A percentile compares a stretch with the other conserved stretches of the same genome.
phyloP scores from a whole-genome alignment of 2,797 vertebrate genomes.

The Sebastes kiyomatsui region DNA sequence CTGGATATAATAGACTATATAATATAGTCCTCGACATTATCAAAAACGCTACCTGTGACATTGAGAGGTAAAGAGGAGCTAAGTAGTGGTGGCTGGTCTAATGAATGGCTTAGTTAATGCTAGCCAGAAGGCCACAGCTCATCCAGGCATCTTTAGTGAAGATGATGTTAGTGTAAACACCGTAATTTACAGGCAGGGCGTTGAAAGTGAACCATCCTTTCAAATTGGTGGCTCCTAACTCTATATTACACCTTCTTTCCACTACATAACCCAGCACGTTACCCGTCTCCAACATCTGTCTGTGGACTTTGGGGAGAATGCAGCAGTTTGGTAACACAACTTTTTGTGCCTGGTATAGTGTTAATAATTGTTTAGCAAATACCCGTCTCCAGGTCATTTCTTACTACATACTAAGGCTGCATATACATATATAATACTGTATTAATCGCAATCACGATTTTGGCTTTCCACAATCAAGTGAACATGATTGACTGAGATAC shows the following conservation, averaged over 20 bases:
- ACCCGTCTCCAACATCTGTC: constrained; percentile 5
- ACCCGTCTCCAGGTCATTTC: no score
- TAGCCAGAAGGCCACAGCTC: constrained; percentile 7
- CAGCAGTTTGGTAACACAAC: not conserved
- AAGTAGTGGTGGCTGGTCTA: constrained; percentile 10
- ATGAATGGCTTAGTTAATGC: constrained; percentile 31
- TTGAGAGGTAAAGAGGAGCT: constrained; percentile 22
- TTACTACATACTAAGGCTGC: no score
- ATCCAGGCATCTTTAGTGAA: constrained; percentile 23
- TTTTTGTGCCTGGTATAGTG: not conserved
- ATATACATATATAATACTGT: not conserved
- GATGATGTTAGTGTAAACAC: constrained; percentile 1
- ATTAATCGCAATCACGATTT: not conserved
- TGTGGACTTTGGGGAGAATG: not conserved
- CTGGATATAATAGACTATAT: not conserved
- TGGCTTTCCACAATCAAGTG: not conserved
- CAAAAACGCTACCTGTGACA: constrained; percentile 14
- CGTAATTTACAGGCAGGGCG: constrained; percentile 46
- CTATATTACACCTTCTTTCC: constrained; percentile 28
- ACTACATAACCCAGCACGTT: not conserved
- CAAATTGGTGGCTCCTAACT: constrained; percentile 16
- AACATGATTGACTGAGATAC: not conserved
- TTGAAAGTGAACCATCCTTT: constrained; percentile 40
- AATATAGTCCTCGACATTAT: not conserved
- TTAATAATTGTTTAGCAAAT: not conserved